Base-by-base conservation (phyloP, 2,113 vertebrate genomes). In the Siniperca chuatsi region DNA sequence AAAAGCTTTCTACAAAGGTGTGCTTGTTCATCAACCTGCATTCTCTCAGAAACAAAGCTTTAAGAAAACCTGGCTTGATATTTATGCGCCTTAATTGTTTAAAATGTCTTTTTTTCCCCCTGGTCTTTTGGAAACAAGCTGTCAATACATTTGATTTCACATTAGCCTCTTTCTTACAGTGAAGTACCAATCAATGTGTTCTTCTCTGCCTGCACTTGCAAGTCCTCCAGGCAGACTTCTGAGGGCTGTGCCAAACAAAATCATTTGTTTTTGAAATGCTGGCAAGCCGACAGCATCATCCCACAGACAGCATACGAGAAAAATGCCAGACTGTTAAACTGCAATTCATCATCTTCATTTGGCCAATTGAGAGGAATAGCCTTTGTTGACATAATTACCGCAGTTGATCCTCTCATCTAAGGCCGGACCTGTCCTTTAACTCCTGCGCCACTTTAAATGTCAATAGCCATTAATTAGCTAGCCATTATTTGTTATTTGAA, bases 101-200 rank as follows among this genome's bases (percentile, higher is more conserved):
- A 54, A 90, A 91, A 83, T 85, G 64, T 81, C 64, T 69, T 68
- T 84, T 76, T 37, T 66, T 65, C 80, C 29, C 29, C 29, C 23
- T 35, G 29, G 48, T 76, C 72, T 86, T 75, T 90, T 73, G 62
- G 81, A 93, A 92, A 88, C 60, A 85, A 77, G 50, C 79, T 77
- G 80, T 92, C 90, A 81, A 92, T 93, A 88, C 66, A 92, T 92
- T 88, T 87, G 83, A 92, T 92, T 92, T 90, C 80, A 78, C 87
- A 92, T 93, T 92, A 90, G 74, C 33, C 60, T 82, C 67, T 90
- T 91, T 89, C 87, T 79, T 67, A 78, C 86, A 91, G 82, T 85
- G 85, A 92, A 90, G 74, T 75, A 81, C 79, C 84, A 92, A 94
- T 94, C 89, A 85, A 94, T 95, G 83, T 52, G 64, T 75, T 92